phyloP scores from a whole-genome alignment of 2,888 invertebrate genomes.

The Torymus tubicola region DNA sequence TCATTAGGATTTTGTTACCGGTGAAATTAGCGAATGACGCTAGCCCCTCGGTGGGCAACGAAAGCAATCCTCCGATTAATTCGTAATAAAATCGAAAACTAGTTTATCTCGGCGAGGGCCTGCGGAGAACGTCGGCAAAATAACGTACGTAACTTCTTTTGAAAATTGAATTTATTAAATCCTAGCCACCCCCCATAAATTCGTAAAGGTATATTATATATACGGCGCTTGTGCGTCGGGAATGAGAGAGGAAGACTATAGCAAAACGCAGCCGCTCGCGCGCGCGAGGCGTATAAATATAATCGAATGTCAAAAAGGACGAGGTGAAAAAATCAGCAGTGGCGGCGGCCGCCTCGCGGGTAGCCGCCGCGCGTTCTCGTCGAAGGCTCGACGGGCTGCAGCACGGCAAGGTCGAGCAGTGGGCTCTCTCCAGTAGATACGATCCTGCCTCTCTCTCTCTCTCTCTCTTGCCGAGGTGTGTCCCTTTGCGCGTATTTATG shows the following conservation, averaged over 20 bases:
- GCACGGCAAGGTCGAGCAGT: constrained; percentile 22
- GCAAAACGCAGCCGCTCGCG: no score
- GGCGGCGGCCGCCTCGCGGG: neutral
- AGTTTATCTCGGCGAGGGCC: constrained; percentile 18
- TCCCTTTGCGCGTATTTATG: constrained; percentile 36
- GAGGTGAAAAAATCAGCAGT: neutral
- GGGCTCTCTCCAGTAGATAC: constrained; percentile 16
- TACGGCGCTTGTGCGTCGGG: neutral
- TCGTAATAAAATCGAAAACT: constrained; percentile 37
- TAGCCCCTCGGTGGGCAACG: neutral
- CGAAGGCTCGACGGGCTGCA: neutral
- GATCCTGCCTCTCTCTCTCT: neutral
- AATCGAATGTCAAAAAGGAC: neutral
- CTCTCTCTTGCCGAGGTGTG: constrained; percentile 35
- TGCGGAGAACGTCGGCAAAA: neutral
- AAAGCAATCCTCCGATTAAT: constrained; percentile 24
- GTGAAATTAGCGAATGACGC: constrained; percentile 43
- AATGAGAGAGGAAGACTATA: no score
- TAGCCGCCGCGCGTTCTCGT: neutral
- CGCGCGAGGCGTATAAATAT: neutral
- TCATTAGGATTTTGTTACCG: constrained; percentile 50
- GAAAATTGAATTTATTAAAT: neutral
- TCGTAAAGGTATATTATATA: neutral
- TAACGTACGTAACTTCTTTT: neutral
- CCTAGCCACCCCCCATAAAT: neutral